phyloP scores from a whole-genome alignment of 2,113 vertebrate species.

The Marcusenius ussheri region DNA sequence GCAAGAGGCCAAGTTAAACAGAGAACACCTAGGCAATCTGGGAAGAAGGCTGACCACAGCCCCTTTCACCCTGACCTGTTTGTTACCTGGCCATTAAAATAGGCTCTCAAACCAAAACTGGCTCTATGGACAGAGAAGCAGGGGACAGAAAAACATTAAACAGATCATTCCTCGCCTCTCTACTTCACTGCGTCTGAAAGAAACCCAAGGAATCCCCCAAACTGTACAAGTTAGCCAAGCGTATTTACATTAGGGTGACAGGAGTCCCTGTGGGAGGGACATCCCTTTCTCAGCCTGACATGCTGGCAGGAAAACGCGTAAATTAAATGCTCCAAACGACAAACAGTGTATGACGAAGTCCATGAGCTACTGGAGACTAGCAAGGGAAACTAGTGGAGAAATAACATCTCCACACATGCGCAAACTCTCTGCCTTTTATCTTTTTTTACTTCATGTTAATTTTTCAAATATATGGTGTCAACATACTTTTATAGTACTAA shows the following conservation, averaged over 20 bases:
- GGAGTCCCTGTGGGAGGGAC: slow-evolving; percentile 31
- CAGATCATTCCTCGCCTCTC: slow-evolving; percentile 39
- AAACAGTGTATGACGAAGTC: slow-evolving; percentile 46
- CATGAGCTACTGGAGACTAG: slow-evolving; percentile 35
- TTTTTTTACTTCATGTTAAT: background rate
- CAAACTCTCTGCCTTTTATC: background rate
- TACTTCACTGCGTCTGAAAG: slow-evolving; percentile 46
- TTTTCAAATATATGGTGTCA: background rate
- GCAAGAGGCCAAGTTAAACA: background rate
- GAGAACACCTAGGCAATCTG: background rate
- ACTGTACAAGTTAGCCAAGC: slow-evolving; percentile 50
- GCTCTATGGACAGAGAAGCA: background rate
- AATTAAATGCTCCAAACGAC: slow-evolving; percentile 39
- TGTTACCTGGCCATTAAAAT: slow-evolving; percentile 6
- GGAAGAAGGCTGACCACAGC: background rate
- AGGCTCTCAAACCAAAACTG: background rate
- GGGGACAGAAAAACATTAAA: slow-evolving; percentile 31
- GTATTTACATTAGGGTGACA: slow-evolving; percentile 56
- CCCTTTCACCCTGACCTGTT: background rate
- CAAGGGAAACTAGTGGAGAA: background rate
- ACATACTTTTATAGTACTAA: background rate
- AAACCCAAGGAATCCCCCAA: slow-evolving; percentile 50
- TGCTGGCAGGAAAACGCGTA: slow-evolving; percentile 39
- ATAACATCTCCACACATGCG: background rate
- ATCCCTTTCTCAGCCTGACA: slow-evolving; percentile 34